A percentile compares a stretch with the other conserved stretches of the same genome.
Conservation (phyloP, 1,140 invertebrate genomes). For the Scaptomyza graminum region DNA sequence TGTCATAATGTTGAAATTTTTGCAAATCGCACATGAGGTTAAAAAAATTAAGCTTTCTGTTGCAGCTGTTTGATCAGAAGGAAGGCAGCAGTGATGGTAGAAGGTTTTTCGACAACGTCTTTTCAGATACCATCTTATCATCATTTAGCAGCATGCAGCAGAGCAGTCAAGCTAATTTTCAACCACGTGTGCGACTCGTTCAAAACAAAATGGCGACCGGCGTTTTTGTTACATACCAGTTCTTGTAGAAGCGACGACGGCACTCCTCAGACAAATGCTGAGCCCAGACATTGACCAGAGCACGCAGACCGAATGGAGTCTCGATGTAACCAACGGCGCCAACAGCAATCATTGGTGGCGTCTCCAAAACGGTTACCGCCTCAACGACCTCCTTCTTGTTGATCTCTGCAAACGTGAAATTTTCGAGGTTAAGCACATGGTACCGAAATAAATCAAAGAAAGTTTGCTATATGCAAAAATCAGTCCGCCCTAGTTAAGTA, state of each 20-base stretch:
- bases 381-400: slow-evolving; percentile 99
- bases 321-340: slow-evolving; percentile 99
- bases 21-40: slow-evolving; percentile 8
- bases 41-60: neutral
- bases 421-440: slow-evolving; percentile 37
- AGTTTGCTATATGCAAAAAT: slow-evolving; percentile 26
- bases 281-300: slow-evolving; percentile 98
- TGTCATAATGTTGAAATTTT: neutral
- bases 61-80: slow-evolving; percentile 74
- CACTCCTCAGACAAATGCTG: slow-evolving; percentile 99
- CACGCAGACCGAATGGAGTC: slow-evolving; percentile 97
- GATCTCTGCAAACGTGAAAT: slow-evolving; percentile 89
- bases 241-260: slow-evolving; percentile 99
- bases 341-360: slow-evolving; percentile 98
- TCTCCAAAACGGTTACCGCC: slow-evolving; percentile 98
- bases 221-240: slow-evolving; percentile 92
- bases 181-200: slow-evolving; percentile 51
- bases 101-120: slow-evolving; percentile 67
- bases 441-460: neutral
- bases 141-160: slow-evolving; percentile 60
- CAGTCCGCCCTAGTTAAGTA: slow-evolving; percentile 83
- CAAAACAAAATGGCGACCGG: slow-evolving; percentile 61
- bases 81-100: slow-evolving; percentile 83
- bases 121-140: slow-evolving; percentile 83
- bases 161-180: slow-evolving; percentile 1